phyloP scores from a whole-genome alignment of 1,140 invertebrate genomes.

The Melitaea cinxia region DNA sequence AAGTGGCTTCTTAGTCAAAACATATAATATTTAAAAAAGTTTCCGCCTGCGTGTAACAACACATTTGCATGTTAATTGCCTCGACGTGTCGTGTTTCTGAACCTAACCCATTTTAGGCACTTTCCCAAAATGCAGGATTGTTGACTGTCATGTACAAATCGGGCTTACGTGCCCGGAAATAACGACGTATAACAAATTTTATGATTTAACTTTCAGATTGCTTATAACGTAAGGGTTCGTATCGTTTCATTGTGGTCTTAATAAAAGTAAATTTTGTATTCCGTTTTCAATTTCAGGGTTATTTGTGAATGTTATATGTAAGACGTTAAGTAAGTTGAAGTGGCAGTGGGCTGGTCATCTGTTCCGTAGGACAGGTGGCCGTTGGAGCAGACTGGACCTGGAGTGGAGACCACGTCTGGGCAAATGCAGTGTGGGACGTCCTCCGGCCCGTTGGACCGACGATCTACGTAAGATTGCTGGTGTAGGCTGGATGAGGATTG shows the following conservation, averaged over 20 bases:
- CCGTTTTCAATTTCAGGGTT: neutral
- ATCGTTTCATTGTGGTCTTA: neutral
- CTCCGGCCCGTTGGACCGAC: too few species aligned
- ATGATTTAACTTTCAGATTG: slow-evolving; percentile 6
- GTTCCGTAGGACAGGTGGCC: too few species aligned
- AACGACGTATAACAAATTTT: slow-evolving; percentile 24
- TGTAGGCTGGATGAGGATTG: too few species aligned
- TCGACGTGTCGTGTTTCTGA: slow-evolving; percentile 27
- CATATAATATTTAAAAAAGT: slow-evolving; percentile 3
- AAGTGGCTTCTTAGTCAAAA: too few species aligned
- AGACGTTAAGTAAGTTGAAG: too few species aligned
- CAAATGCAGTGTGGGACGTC: too few species aligned
- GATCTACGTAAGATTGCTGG: too few species aligned
- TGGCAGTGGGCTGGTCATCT: too few species aligned
- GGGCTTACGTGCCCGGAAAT: slow-evolving; percentile 1
- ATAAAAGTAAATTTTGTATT: neutral
- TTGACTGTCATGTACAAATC: slow-evolving; percentile 28
- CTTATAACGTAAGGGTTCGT: neutral
- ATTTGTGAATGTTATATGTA: too few species aligned
- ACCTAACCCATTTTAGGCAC: slow-evolving; percentile 21
- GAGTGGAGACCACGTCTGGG: too few species aligned
- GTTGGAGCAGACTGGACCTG: too few species aligned
- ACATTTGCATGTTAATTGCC: slow-evolving; percentile 29
- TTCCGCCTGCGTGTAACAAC: neutral
- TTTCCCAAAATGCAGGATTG: slow-evolving; percentile 7